A percentile compares a stretch with the other conserved stretches of the same genome.
These are phyloP conservation scores for Autographa pulchrina DNA, from an alignment of 2,888 invertebrate genomes.

Conservation along the genomic window DNA sequence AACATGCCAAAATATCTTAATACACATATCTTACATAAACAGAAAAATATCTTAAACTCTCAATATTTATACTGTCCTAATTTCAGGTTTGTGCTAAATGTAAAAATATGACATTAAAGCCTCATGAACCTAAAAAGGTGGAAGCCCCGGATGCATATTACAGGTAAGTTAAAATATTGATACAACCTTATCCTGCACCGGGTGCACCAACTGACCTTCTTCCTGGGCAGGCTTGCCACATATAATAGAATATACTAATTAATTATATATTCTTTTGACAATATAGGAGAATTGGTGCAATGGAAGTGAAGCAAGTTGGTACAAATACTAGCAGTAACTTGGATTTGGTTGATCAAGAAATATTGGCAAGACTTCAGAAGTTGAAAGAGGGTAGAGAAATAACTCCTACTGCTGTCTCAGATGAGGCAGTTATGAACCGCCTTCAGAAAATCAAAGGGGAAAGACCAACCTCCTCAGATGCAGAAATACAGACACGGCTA, in stretches of 20 bases:
- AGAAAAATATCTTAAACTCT: neutral
- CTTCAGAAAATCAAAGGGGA: conserved; percentile 77
- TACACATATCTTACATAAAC: too few species aligned
- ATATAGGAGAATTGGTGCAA: conserved; percentile 52
- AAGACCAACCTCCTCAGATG: conserved; percentile 88
- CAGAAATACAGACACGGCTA: conserved; percentile 91
- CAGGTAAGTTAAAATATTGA: conserved; percentile 76
- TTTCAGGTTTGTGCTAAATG: conserved; percentile 82
- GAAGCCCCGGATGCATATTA: conserved; percentile 89
- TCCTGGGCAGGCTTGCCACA: too few species aligned
- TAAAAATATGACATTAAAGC: conserved; percentile 60
- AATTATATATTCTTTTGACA: conserved; percentile 2
- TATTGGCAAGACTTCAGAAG: conserved; percentile 91
- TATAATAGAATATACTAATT: too few species aligned
- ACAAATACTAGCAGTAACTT: conserved; percentile 51
- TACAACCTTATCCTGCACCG: too few species aligned
- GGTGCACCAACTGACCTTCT: too few species aligned
- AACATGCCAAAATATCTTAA: neutral
- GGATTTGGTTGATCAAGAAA: conserved; percentile 89
- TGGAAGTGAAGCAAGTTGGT: conserved; percentile 25
- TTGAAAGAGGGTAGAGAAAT: conserved; percentile 89
- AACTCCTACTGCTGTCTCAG: conserved; percentile 51
- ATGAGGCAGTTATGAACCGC: conserved; percentile 73
- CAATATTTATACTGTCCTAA: neutral
- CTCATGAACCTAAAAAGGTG: conserved; percentile 58